phyloP scores from a whole-genome alignment of 2,797 vertebrate genomes.

The Oryzias sinensis region DNA sequence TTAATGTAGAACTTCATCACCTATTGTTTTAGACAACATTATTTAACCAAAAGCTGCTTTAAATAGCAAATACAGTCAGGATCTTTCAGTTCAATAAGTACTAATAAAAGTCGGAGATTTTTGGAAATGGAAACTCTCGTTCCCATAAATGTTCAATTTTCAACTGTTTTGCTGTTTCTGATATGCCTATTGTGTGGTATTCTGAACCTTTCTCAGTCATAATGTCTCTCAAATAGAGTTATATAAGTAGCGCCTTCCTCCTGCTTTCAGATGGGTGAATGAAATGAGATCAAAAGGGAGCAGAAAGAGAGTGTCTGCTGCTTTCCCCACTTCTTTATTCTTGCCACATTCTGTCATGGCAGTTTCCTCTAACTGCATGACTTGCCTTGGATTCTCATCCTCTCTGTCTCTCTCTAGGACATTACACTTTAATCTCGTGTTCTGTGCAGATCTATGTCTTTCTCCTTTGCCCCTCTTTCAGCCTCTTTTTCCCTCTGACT shows the following conservation, averaged over 20 bases:
- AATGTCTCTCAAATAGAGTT: conserved; percentile 59
- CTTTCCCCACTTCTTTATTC: conserved; percentile 67
- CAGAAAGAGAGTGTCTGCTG: conserved; percentile 61
- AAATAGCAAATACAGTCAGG: conserved; percentile 35
- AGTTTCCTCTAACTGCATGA: conserved; percentile 60
- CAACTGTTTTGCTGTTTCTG: conserved; percentile 27
- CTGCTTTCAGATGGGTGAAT: conserved; percentile 57
- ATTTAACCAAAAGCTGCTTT: conserved; percentile 42
- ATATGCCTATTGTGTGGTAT: conserved; percentile 31
- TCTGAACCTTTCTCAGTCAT: conserved; percentile 22
- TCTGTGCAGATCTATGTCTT: conserved; percentile 43
- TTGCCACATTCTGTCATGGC: conserved; percentile 65
- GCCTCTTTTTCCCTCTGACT: conserved; percentile 31
- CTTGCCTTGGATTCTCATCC: conserved; percentile 59
- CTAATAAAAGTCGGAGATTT: conserved; percentile 29
- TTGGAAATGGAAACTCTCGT: conserved; percentile 19
- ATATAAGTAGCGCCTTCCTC: conserved; percentile 58
- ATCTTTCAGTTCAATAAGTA: conserved; percentile 33
- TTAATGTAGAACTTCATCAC: conserved; percentile 28
- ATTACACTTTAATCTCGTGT: conserved; percentile 73
- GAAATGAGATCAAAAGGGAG: conserved; percentile 69
- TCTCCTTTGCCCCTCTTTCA: conserved; percentile 8
- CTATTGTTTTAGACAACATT: conserved; percentile 21
- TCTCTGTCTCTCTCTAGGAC: conserved; percentile 64
- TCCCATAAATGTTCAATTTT: conserved; percentile 8